phyloP scores from a whole-genome alignment of 2,797 vertebrate species.

The Podargus strigoides region DNA sequence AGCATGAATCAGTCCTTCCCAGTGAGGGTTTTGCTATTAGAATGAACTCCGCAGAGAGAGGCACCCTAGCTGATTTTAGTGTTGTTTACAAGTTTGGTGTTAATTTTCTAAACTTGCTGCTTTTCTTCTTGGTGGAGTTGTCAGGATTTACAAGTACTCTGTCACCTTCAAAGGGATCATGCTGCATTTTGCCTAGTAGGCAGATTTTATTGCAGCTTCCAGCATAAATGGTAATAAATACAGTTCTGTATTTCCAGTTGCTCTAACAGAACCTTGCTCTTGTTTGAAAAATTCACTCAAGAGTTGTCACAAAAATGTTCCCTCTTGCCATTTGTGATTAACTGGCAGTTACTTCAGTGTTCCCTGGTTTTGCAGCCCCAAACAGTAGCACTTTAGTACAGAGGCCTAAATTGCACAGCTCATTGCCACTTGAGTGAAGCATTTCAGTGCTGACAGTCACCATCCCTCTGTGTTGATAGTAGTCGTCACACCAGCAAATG shows the following conservation, averaged over 20 bases:
- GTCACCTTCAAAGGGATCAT: neutral
- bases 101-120: neutral
- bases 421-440: neutral
- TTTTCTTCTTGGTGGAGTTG: neutral
- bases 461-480: neutral
- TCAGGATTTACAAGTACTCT: neutral
- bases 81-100: neutral
- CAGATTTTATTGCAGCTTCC: conserved; percentile 37
- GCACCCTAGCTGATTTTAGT: neutral
- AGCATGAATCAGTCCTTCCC: neutral
- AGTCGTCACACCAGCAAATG: neutral
- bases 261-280: neutral
- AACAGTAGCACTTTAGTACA: neutral
- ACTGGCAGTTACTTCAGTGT: neutral
- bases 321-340: neutral
- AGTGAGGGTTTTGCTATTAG: neutral
- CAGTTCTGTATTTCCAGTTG: neutral
- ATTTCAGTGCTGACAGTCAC: neutral
- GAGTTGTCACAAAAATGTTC: neutral
- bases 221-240: conserved; percentile 31
- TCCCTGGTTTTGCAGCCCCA: neutral
- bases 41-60: neutral
- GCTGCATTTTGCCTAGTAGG: neutral
- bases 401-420: neutral
- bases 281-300: conserved; percentile 1